Conservation (phyloP, 92 coral and sea anemone species). For the Isaurus tuberculatus region DNA sequence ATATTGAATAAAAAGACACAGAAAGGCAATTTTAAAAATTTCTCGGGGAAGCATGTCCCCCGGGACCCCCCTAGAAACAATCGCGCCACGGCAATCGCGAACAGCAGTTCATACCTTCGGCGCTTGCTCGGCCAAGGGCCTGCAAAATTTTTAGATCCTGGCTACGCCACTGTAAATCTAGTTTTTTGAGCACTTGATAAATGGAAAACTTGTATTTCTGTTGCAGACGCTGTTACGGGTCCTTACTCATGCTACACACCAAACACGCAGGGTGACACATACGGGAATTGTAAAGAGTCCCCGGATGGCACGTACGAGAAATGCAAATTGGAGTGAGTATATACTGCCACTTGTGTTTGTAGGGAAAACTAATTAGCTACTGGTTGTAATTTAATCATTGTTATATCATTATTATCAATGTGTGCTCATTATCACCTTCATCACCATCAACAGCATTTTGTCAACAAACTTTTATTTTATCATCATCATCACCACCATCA, state of each 20-base stretch:
- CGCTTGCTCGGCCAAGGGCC: too few species aligned
- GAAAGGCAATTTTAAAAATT: too few species aligned
- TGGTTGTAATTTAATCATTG: neutral
- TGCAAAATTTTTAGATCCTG: too few species aligned
- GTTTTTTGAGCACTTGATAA: neutral
- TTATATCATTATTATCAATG: neutral
- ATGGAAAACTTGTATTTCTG: neutral
- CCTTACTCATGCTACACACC: constrained; percentile 36
- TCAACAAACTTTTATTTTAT: too few species aligned
- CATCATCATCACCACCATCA: too few species aligned
- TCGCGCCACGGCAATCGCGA: too few species aligned
- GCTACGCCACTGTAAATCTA: too few species aligned
- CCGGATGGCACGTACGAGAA: constrained; percentile 31
- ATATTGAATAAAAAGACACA: too few species aligned
- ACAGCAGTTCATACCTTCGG: too few species aligned
- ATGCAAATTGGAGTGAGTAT: constrained; percentile 32
- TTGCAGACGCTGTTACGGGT: constrained; percentile 51
- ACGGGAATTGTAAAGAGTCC: constrained; percentile 21
- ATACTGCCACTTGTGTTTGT: neutral
- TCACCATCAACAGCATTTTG: neutral
- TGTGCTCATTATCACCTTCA: neutral
- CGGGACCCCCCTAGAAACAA: too few species aligned
- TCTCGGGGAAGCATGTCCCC: too few species aligned
- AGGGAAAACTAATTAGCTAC: neutral
- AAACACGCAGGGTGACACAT: neutral